Conservation (phyloP, 2,797 vertebrate species). For the Melanotaenia pygmaea region DNA sequence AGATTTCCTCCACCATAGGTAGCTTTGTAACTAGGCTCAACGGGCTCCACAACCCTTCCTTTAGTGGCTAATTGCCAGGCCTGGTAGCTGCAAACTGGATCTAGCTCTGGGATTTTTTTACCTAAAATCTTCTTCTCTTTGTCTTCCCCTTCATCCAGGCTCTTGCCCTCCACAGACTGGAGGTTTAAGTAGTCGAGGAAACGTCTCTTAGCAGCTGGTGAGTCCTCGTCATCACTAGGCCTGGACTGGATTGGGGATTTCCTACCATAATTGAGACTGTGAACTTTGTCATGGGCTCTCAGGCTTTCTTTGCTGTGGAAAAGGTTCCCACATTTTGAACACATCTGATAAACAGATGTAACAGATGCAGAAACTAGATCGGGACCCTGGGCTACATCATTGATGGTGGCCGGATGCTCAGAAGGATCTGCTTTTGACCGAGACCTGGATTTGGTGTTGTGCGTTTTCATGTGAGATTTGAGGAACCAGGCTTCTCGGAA, state of each 20-base stretch:
- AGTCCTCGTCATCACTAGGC: constrained; percentile 68
- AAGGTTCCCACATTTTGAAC: constrained; percentile 94
- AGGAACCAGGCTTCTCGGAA: constrained; percentile 98
- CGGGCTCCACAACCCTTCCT: constrained; percentile 90
- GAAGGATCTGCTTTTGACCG: constrained; percentile 82
- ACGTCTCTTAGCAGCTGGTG: constrained; percentile 82
- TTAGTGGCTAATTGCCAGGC: constrained; percentile 95
- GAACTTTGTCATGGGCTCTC: constrained; percentile 88
- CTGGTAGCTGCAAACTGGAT: constrained; percentile 95
- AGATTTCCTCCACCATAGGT: constrained; percentile 73
- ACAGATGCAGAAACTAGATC: constrained; percentile 79
- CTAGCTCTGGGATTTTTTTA: constrained; percentile 89
- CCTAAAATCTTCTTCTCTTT: constrained; percentile 72
- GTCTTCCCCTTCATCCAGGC: constrained; percentile 51
- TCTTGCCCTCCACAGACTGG: constrained; percentile 70
- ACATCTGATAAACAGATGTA: constrained; percentile 88
- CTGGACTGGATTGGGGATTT: constrained; percentile 61
- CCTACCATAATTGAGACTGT: constrained; percentile 74
- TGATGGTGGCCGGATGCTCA: constrained; percentile 91
- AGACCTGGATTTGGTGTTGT: constrained; percentile 86
- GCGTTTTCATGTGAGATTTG: constrained; percentile 97
- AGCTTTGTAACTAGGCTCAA: constrained; percentile 86
- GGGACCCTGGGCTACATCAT: constrained; percentile 90
- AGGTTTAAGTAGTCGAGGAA: constrained; percentile 89
- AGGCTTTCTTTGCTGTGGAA: constrained; percentile 92